These are phyloP conservation scores for Nephila pilipes DNA, from an alignment of 1,140 invertebrate genomes.

Conservation along the genomic window DNA sequence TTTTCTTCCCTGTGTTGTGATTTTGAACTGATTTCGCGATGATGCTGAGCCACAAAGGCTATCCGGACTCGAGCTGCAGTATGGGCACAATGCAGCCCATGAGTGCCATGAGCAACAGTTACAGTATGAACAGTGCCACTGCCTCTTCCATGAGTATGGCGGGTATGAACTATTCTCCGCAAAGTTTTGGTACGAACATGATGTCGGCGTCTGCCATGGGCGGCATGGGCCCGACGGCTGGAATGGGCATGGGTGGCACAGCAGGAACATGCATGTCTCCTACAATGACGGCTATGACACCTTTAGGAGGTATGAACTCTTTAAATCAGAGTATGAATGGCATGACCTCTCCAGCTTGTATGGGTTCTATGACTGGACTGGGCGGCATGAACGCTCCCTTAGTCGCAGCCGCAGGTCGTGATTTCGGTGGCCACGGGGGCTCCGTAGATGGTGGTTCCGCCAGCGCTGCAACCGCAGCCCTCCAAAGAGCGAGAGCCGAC, in stretches of 20 bases:
- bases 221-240: constrained; percentile 78
- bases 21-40: constrained; percentile 27
- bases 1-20: constrained; percentile 36
- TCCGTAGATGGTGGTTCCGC: constrained; percentile 83
- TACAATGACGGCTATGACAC: constrained; percentile 81
- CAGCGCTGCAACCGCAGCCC: constrained; percentile 87
- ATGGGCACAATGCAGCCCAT: constrained; percentile 79
- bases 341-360: constrained; percentile 79
- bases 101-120: constrained; percentile 79
- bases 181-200: constrained; percentile 85
- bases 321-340: constrained; percentile 81
- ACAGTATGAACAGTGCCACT: constrained; percentile 85
- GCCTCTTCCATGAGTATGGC: constrained; percentile 78
- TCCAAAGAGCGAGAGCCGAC: constrained; percentile 86
- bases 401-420: constrained; percentile 77
- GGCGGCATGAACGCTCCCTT: constrained; percentile 80
- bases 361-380: constrained; percentile 82
- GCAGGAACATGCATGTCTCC: constrained; percentile 86
- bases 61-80: constrained; percentile 79
- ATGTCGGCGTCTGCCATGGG: constrained; percentile 85
- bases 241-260: constrained; percentile 81
- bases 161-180: constrained; percentile 83
- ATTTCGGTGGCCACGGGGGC: constrained; percentile 80
- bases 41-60: constrained; percentile 78
- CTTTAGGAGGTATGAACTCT: constrained; percentile 81